Conservation (phyloP, 2,113 vertebrate genomes). For the Ancistrus triradiatus region DNA sequence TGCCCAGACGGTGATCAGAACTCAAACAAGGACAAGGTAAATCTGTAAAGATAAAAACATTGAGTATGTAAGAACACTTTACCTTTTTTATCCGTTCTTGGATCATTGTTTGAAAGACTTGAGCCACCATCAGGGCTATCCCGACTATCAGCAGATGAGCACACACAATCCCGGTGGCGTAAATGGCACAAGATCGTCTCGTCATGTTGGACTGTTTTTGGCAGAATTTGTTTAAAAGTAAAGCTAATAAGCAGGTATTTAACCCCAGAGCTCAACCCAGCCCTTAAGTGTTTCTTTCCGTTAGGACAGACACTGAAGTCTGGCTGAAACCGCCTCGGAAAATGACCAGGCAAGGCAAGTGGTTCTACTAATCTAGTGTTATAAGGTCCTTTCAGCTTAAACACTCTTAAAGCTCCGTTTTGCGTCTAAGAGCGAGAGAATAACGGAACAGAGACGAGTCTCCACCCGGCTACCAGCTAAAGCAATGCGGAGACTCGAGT, state of each 20-base stretch:
- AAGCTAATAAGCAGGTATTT: neutral
- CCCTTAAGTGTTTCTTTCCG: too few relatives aligned
- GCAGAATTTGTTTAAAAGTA: neutral
- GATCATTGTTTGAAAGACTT: slow-evolving; percentile 76
- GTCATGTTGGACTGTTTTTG: slow-evolving; percentile 58
- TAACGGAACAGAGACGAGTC: neutral
- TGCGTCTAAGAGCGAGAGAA: neutral
- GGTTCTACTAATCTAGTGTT: too few relatives aligned
- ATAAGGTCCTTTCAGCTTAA: too few relatives aligned
- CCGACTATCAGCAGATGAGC: slow-evolving; percentile 72
- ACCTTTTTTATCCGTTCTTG: slow-evolving; percentile 72
- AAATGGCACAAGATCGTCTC: slow-evolving; percentile 73
- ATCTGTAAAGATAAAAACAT: neutral
- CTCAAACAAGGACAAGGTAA: neutral
- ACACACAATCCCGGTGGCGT: slow-evolving; percentile 71
- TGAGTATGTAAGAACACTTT: slow-evolving; percentile 21
- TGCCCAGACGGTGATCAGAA: neutral
- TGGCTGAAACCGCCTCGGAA: too few relatives aligned
- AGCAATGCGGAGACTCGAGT: slow-evolving; percentile 28
- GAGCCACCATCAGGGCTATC: slow-evolving; percentile 72
- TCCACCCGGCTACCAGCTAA: slow-evolving; percentile 8
- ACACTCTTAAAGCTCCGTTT: neutral
- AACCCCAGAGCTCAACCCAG: too few relatives aligned
- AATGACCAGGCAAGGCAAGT: too few relatives aligned
- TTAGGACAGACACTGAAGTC: too few relatives aligned